Percentiles rank a stretch among this genome's conserved stretches.
Evolutionary conservation across 2,888 invertebrate species (phyloP).

Genomic region (Phengaris arion): DNA sequence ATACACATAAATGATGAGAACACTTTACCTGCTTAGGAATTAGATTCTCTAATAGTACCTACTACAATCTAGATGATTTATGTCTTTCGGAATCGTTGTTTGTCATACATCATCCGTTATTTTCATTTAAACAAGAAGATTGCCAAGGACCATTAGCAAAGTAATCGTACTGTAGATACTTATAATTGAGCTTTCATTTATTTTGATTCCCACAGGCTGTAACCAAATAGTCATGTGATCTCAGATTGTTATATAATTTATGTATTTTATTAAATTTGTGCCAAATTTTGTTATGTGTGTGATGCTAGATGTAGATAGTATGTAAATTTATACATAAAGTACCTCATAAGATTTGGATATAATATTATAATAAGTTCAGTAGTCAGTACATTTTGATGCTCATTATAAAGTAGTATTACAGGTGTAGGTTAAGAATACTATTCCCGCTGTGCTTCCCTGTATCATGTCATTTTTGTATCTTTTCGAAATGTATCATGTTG

Average conservation of each 20-base stretch:
- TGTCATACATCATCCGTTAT: no score
- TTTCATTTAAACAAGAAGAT: no score
- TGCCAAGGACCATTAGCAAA: no score
- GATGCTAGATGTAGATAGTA: conserved; percentile 29
- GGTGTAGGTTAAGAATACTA: conserved; percentile 23
- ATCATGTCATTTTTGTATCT: neutral
- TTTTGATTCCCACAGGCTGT: conserved; percentile 28
- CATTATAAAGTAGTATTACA: conserved; percentile 31
- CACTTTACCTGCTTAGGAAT: no score
- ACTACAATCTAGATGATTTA: no score
- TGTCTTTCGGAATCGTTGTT: no score
- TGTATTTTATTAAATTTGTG: conserved; percentile 33
- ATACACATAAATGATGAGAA: no score
- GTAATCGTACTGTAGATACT: no score
- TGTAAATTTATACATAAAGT: conserved; percentile 19
- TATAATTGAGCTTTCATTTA: conserved; percentile 17
- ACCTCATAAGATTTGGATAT: neutral
- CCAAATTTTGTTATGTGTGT: conserved; percentile 37
- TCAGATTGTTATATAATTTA: conserved; percentile 34
- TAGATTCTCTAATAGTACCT: no score
- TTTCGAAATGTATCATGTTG: neutral
- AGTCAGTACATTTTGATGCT: conserved; percentile 34
- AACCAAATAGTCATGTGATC: conserved; percentile 33
- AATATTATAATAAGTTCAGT: neutral
- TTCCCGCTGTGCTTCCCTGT: conserved; percentile 33